Evolutionary conservation across 2,888 invertebrate species (phyloP), one percentile per base, ranked within the genome.

Genomic region (Cheilosia grossa): DNA sequence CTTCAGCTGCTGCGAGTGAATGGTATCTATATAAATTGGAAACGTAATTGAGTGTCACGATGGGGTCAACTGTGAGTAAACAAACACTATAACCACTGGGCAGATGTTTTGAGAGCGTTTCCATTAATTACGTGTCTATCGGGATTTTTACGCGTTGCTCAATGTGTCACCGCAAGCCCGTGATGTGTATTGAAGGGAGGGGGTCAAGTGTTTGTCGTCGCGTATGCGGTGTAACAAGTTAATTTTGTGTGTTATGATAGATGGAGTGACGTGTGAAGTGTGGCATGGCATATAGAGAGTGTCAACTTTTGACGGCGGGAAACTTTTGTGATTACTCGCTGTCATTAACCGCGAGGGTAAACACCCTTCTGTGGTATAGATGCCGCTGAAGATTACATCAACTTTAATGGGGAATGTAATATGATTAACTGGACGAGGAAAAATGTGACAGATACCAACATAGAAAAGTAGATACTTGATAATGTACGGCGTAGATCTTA

Each of bases 41-140:
- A 17, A 19, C 67, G 79, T 82, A 70, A 70, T 70, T 75, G 69
- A 51, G 42, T 49, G 40, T 59, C 59, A 19, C 15, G 37, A 42
- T 13, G 6, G 47, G 53, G 42, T 17, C 40, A 53, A 19, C 30
- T 30, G 13, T 17, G n/a, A 30, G 58, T 40, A 59, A 72, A 61
- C 49, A 61, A 74, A 24, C 47, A 80, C 13, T 66, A 21, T 21
- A 19, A 44, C 42, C 58, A 30, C 54, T 10, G 21, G 13, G 37
- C 74, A 61, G 54, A 77, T 72, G 78, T 78, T 78, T 78, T 78
- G 49, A 51, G 30, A 82, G 54, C 64, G 54, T 67, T 79, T 73
- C 67, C 79, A 82, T 82, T 82, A 82, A 82, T 82, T 67, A 69
- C 63, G 73, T 79, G 30, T 54, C 66, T 37, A 51, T 66, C 40